Conservation (phyloP, 2,888 invertebrate species). For the Odontomyia ornata region DNA sequence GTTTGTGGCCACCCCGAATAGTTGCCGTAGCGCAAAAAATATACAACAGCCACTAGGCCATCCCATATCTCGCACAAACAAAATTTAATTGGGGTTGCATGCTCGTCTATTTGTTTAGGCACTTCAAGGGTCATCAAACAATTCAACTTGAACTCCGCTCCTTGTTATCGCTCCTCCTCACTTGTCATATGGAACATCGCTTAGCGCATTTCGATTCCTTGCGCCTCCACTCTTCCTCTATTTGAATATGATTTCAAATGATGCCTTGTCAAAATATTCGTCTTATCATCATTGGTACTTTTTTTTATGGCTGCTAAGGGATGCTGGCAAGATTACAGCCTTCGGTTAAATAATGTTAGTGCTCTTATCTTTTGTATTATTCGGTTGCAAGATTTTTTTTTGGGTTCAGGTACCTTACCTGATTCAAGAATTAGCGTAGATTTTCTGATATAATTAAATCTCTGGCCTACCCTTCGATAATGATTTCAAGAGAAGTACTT, state of each 20-base stretch:
- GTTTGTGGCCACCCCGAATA: background rate
- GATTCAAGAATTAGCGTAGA: too few relatives aligned
- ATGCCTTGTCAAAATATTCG: background rate
- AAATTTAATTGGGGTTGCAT: conserved; percentile 10
- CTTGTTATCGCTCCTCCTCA: conserved; percentile 2
- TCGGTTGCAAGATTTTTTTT: too few relatives aligned
- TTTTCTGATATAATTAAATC: too few relatives aligned
- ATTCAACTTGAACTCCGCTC: background rate
- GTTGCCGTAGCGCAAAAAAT: background rate
- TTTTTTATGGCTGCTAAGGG: background rate
- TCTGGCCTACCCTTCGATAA: too few relatives aligned
- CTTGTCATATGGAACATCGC: background rate
- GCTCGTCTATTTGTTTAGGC: conserved; percentile 1
- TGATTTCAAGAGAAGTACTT: too few relatives aligned
- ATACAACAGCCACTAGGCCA: background rate
- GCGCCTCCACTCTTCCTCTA: background rate
- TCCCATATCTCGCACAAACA: background rate
- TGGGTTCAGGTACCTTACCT: too few relatives aligned
- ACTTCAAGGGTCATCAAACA: background rate
- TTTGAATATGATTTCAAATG: background rate
- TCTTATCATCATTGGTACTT: background rate
- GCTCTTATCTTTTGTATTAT: too few relatives aligned
- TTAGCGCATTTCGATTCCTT: background rate
- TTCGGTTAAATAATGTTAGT: too few relatives aligned
- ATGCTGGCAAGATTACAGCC: too few relatives aligned